phyloP scores from a whole-genome alignment of 2,888 invertebrate species.

The Lycaena phlaeas region DNA sequence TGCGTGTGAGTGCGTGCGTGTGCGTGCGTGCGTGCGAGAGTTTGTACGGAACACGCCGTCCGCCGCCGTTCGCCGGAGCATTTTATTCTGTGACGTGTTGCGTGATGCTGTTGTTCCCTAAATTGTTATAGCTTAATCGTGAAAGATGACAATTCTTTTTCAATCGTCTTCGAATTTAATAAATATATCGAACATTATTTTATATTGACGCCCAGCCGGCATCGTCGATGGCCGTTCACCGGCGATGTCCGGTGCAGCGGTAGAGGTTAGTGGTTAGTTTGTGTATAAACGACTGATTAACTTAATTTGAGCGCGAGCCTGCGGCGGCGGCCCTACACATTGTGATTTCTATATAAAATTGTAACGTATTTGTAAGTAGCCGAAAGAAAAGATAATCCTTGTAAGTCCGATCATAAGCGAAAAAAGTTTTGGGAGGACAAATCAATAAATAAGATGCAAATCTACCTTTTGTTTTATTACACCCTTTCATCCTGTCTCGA shows the following conservation, averaged over 20 bases:
- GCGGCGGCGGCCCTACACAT: constrained; percentile 38
- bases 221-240: no score
- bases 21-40: constrained; percentile 12
- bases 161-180: constrained; percentile 4
- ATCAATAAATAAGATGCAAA: constrained; percentile 71
- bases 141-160: constrained; percentile 4
- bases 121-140: not conserved
- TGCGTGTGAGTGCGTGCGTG: constrained; percentile 10
- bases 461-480: constrained; percentile 54
- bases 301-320: constrained; percentile 44
- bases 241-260: no score
- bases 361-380: constrained; percentile 68
- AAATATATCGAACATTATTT: not conserved
- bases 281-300: constrained; percentile 64
- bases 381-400: constrained; percentile 65
- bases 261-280: constrained; percentile 23
- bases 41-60: constrained; percentile 11
- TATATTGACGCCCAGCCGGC: constrained; percentile 1
- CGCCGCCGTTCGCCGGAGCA: constrained; percentile 14
- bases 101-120: not conserved
- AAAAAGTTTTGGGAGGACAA: constrained; percentile 64
- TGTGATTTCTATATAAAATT: constrained; percentile 72
- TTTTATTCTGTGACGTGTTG: not conserved
- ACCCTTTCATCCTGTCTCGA: no score
- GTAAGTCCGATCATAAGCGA: constrained; percentile 62